Conservation (phyloP, 1,140 invertebrate genomes). For the Papilio glaucus region DNA sequence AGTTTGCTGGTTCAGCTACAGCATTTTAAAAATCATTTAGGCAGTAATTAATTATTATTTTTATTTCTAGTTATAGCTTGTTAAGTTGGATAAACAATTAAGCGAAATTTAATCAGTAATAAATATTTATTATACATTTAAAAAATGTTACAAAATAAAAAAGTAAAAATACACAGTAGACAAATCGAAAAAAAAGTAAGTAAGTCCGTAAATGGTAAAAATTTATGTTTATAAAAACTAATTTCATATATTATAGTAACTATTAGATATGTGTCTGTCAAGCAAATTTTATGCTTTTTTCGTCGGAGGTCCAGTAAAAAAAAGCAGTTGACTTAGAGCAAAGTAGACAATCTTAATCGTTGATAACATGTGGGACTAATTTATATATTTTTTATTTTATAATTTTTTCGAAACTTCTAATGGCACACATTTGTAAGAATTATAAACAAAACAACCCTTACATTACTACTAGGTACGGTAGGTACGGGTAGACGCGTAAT, state of each 20-base stretch:
- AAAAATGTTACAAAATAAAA: constrained; percentile 12
- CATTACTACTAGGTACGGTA: no score
- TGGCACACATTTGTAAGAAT: no score
- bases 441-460: no score
- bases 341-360: no score
- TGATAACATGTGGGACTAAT: no score
- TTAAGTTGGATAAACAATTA: not conserved
- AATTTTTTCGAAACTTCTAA: no score
- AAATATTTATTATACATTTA: constrained; percentile 14
- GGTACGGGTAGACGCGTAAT: no score
- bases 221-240: not conserved
- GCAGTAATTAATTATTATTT: no score
- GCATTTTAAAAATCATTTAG: no score
- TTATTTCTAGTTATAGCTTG: not conserved
- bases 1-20: no score
- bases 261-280: not conserved
- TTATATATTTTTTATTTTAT: no score
- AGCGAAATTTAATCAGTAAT: not conserved
- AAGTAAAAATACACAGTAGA: not conserved
- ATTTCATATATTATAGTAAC: not conserved
- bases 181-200: not conserved
- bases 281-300: not conserved
- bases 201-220: not conserved
- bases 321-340: no score
- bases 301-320: not conserved